Percentiles rank a stretch among this genome's conserved stretches.
Evolutionary conservation across 2,888 invertebrate species (phyloP).

Genomic region (Melieria omissa): DNA sequence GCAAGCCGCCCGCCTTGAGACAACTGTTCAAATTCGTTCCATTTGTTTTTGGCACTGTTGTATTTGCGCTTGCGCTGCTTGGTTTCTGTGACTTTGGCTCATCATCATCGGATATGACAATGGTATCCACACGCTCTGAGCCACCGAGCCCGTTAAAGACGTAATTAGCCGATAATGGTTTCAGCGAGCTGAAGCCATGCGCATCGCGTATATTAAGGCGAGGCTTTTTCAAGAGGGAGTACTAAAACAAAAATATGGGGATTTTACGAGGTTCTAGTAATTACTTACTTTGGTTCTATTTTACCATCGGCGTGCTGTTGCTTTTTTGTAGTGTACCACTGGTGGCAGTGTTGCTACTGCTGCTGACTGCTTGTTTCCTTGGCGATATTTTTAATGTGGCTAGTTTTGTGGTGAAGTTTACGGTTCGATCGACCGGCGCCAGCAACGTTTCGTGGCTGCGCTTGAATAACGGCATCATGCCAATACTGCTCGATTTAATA

Average conservation of each 20-base stretch:
- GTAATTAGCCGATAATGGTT: constrained; percentile 46
- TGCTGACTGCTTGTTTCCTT: constrained; percentile 40
- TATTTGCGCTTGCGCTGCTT: constrained; percentile 1
- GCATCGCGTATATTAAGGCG: constrained; percentile 49
- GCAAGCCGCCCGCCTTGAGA: constrained; percentile 58
- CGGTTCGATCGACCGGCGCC: background rate
- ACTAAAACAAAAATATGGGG: constrained; percentile 47
- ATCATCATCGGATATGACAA: constrained; percentile 42
- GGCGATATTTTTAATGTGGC: constrained; percentile 52
- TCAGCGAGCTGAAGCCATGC: constrained; percentile 35
- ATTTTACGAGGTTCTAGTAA: background rate
- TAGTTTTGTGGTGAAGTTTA: constrained; percentile 33
- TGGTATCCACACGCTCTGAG: constrained; percentile 58
- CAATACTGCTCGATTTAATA: constrained; percentile 70
- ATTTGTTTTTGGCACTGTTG: constrained; percentile 37
- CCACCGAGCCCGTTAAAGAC: constrained; percentile 63
- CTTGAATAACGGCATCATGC: constrained; percentile 65
- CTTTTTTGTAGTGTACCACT: constrained; percentile 24
- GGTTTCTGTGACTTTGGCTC: background rate
- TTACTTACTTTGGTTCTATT: no score
- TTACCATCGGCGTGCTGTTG: constrained; percentile 49
- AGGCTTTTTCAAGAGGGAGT: constrained; percentile 64
- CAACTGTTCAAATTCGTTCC: constrained; percentile 49
- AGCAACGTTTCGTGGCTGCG: constrained; percentile 37
- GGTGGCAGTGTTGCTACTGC: constrained; percentile 2